Conservation (phyloP, 2,888 invertebrate genomes). For the Cyrtodaria siliqua region DNA sequence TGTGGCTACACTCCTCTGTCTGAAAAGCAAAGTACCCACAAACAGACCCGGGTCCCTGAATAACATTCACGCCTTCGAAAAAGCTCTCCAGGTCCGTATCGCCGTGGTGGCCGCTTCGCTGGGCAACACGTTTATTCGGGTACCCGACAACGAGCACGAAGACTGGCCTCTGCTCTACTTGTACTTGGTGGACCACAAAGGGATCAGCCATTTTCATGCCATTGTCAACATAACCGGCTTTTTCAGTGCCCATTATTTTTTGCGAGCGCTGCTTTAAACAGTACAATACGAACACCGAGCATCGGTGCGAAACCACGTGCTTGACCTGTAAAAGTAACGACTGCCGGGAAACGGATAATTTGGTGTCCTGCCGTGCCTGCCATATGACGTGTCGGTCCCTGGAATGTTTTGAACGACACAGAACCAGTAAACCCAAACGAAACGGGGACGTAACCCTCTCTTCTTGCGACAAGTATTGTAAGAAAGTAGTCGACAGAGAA, state of each 20-base stretch:
- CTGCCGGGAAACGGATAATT: conserved; percentile 3
- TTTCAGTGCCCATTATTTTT: conserved; percentile 1
- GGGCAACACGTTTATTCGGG: conserved; percentile 12
- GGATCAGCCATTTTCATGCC: conserved; percentile 24
- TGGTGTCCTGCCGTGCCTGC: conserved; percentile 2
- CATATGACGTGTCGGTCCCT: conserved; percentile 15
- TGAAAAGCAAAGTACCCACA: conserved; percentile 16
- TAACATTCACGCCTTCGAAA: conserved; percentile 10
- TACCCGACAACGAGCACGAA: conserved; percentile 4
- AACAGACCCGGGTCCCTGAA: conserved; percentile 7
- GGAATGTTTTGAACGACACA: conserved; percentile 16
- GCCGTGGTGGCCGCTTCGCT: conserved; percentile 15
- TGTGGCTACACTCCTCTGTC: background rate
- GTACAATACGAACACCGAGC: background rate
- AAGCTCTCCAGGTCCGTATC: conserved; percentile 9
- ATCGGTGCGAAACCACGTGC: conserved; percentile 12
- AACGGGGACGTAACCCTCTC: background rate
- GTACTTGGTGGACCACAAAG: conserved; percentile 15
- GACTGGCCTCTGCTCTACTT: conserved; percentile 10
- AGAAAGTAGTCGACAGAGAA: conserved; percentile 3
- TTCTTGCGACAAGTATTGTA: conserved; percentile 1
- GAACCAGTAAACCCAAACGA: too few species aligned
- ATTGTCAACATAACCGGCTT: conserved; percentile 4
- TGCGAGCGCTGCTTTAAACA: conserved; percentile 7
- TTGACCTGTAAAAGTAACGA: conserved; percentile 4